phyloP scores from a whole-genome alignment of 2,797 vertebrate genomes.

The Simalia tracyae region DNA sequence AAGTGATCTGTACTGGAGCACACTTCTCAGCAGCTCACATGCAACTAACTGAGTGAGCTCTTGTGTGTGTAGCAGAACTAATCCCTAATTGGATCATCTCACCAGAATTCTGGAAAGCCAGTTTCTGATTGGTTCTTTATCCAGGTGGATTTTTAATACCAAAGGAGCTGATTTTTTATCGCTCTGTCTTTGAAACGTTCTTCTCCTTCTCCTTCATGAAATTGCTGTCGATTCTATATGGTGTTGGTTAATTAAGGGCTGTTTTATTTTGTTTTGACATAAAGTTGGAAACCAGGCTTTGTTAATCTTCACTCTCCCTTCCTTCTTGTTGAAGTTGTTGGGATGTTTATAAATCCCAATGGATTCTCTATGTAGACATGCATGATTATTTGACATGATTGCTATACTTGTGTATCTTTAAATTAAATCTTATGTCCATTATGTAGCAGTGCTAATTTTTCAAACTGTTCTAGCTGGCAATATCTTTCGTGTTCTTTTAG shows the following conservation, averaged over 20 bases:
- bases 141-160: background rate
- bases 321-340: background rate
- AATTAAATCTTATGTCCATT: too few species aligned
- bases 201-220: background rate
- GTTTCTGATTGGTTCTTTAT: background rate
- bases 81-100: background rate
- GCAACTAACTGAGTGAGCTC: background rate
- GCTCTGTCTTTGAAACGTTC: background rate
- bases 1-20: background rate
- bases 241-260: background rate
- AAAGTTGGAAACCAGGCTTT: background rate
- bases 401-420: too few species aligned
- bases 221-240: background rate
- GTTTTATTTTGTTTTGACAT: background rate
- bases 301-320: background rate
- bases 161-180: background rate
- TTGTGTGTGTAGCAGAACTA: background rate
- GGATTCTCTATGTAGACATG: background rate
- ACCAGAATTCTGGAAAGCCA: background rate
- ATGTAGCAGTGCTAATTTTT: too few species aligned
- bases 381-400: background rate
- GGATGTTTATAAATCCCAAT: background rate
- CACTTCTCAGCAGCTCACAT: background rate
- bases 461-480: too few species aligned
- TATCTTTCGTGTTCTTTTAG: too few species aligned